Base-by-base conservation (phyloP, 2,797 vertebrate genomes). In the Antennarius maculatus region DNA sequence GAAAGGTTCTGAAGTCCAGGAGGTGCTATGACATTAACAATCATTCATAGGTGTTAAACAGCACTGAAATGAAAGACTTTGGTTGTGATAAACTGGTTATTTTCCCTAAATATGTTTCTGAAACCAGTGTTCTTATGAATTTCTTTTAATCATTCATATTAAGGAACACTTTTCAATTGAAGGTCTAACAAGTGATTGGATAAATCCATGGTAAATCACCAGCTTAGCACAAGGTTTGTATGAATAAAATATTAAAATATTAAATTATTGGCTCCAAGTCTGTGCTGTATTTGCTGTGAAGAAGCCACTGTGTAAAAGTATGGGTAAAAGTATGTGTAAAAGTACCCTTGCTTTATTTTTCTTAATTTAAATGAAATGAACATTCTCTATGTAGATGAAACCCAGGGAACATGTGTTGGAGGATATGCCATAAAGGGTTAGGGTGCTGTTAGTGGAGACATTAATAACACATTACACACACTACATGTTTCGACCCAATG, bases 121-220 rank as follows among this genome's bases (percentile, higher is more conserved):
- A 23, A 23, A 23, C 23, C 23, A 23, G 23, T 23, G 23, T 23
- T 23, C 23, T 59, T 17, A 31, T 47, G 51, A 17, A 61, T 42
- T 58, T 57, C 61, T 18, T 5, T 34, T 31, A 63, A 68, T 12
- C 39, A 41, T 41, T 9, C 39, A 41, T 41, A 11, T 41, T 12
- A 11, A 13, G 2, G 12, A 13, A 9, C 12, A 13, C 39, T 41
- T 57, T 28, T 49, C 68, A 55, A 75, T 66, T 57, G 55, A 65
- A 48, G 67, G 57, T 63, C 77, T 79, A 79, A 71, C 77, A 84
- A 66, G 64, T 71, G 78, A 47, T 79, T 87, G 76, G 81, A 86
- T 88, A 34, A 5, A 34, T 34, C 8, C 31, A 34, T 8, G 31
- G 8, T 34, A 8, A 34, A 8, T 34, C 31, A 34, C 31, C 8